Evolutionary conservation across 2,888 invertebrate genomes (phyloP), one percentile per base, ranked within the genome.

Genomic region (Acanthosepion esculentum): DNA sequence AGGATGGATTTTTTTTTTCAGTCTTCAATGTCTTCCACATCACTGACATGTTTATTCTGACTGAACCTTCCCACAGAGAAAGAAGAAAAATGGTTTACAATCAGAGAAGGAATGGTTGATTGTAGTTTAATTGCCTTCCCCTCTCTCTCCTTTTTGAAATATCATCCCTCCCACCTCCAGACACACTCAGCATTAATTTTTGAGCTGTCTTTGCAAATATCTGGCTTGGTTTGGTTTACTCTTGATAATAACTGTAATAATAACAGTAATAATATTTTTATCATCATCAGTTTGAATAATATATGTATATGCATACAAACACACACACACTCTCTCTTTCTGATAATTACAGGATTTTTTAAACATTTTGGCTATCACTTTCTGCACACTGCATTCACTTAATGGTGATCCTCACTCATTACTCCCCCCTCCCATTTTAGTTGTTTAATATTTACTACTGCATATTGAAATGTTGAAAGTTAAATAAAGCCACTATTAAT

Each of bases 161-260:
- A 59, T 59, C 59, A 59, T 59, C 59, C 59, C 78, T 23, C 59
- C 78, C n/a, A 33, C 33, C 78, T 78, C n/a, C 12, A n/a, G 33
- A 78, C n/a, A n/a, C 78, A n/a, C n/a, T n/a, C 15, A 15, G 78
- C 78, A 78, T 78, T 78, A 78, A n/a, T 33, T 78, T 33, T 78
- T 78, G n/a, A 78, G 78, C 78, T 78, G 78, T 78, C 78, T 78
- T 78, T 78, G 78, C 78, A 78, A 78, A 78, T 78, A 78, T 78
- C n/a, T 78, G n/a, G 78, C 78, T 78, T 78, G 78, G 78, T 78
- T 78, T 78, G 78, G 78, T 78, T 15, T 78, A n/a, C 78, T 78
- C 78, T 78, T 78, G n/a, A 78, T 78, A 78, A 78, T n/a, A n/a
- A 78, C 78, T n/a, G 12, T 78, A n/a, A 78, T 78, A 78, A 78